These are phyloP conservation scores for Austrofundulus limnaeus DNA, from an alignment of 2,113 vertebrate species.

Conservation along the genomic window DNA sequence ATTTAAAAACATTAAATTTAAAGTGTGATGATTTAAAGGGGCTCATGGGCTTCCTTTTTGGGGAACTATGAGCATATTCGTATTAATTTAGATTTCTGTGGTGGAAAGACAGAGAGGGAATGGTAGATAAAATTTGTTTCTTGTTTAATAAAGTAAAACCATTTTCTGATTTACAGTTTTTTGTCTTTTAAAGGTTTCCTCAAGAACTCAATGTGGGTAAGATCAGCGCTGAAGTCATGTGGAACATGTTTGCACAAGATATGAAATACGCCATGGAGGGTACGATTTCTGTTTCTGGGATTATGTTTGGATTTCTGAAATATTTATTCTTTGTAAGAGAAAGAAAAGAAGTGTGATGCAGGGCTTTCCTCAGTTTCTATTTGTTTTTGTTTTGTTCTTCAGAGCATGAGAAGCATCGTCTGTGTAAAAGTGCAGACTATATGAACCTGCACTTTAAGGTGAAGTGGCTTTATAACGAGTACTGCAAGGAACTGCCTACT, in stretches of 20 bases:
- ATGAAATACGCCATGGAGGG: constrained; percentile 99
- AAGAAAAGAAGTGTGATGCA: neutral
- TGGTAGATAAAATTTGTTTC: constrained; percentile 22
- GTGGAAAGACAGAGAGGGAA: constrained; percentile 19
- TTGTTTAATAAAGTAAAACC: constrained; percentile 35
- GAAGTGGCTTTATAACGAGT: constrained; percentile 98
- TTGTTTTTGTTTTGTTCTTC: constrained; percentile 22
- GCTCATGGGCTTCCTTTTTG: constrained; percentile 7
- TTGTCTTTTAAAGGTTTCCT: constrained; percentile 81
- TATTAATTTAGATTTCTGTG: constrained; percentile 1
- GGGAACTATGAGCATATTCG: constrained; percentile 13
- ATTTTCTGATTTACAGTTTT: constrained; percentile 8
- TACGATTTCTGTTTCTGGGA: constrained; percentile 60
- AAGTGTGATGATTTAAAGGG: constrained; percentile 6
- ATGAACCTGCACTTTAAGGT: constrained; percentile 99
- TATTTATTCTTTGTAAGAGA: neutral
- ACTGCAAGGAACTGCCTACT: constrained; percentile 89
- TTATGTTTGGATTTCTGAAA: neutral
- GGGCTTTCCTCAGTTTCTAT: constrained; percentile 23
- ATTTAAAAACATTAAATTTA: neutral
- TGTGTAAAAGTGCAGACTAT: constrained; percentile 98
- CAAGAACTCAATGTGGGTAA: constrained; percentile 96
- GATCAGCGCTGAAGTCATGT: constrained; percentile 98
- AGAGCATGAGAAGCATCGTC: constrained; percentile 93
- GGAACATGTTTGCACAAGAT: constrained; percentile 98